Evolutionary conservation across 2,113 vertebrate genomes (phyloP).

Genomic region (Axis porcinus): DNA sequence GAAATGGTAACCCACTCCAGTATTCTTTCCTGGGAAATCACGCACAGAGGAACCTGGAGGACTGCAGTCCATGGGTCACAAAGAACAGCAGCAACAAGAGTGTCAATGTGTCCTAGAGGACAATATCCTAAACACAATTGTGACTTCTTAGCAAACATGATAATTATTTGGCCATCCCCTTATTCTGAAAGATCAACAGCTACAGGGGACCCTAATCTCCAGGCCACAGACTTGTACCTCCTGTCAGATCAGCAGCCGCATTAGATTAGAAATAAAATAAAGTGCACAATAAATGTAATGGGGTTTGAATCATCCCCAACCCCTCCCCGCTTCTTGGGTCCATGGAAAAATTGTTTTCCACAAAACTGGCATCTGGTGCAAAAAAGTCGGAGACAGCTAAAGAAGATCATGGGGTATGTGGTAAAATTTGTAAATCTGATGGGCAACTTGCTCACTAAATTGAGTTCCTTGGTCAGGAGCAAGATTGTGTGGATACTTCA

Average conservation of each 20-base stretch:
- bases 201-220: background rate
- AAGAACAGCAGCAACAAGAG: background rate
- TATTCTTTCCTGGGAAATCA: background rate
- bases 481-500: background rate
- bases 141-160: background rate
- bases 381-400: background rate
- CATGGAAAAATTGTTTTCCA: background rate
- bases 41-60: background rate
- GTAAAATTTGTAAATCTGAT: background rate
- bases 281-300: background rate
- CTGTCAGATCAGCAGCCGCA: fast-evolving
- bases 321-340: background rate
- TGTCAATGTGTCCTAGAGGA: background rate
- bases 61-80: background rate
- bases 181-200: background rate
- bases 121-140: background rate
- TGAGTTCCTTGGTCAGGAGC: background rate
- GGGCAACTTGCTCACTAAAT: background rate
- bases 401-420: background rate
- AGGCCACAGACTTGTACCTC: background rate
- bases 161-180: background rate
- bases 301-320: background rate
- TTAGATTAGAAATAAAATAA: background rate
- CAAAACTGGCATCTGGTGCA: background rate
- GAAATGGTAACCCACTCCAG: background rate